These are phyloP conservation scores for Calidris pygmaea DNA, from an alignment of 2,113 vertebrate species.

Conservation along the genomic window DNA sequence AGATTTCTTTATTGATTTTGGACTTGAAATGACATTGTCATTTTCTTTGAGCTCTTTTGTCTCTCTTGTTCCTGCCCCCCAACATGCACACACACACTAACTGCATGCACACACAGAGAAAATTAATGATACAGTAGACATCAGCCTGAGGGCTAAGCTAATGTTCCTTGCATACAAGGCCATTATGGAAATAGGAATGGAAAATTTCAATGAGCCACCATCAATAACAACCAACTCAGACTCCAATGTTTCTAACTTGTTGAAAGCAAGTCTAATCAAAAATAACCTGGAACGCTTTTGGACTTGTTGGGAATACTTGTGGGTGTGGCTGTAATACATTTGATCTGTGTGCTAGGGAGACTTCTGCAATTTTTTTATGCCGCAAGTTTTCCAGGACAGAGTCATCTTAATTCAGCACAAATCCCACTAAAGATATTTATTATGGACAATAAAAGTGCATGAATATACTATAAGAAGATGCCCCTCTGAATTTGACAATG, in stretches of 20 bases:
- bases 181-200: neutral
- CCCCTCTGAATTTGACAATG: neutral
- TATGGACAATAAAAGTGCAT: neutral
- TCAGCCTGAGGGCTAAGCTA: neutral
- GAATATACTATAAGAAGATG: neutral
- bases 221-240: neutral
- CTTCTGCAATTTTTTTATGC: neutral
- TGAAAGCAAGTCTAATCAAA: conserved; percentile 44
- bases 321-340: conserved; percentile 35
- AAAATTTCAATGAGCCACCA: neutral
- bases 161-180: neutral
- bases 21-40: neutral
- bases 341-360: neutral
- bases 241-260: neutral
- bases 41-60: neutral
- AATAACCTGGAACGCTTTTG: conserved; percentile 41
- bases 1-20: neutral
- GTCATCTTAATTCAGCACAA: neutral
- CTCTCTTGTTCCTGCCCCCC: neutral
- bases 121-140: neutral
- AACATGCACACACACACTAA: neutral
- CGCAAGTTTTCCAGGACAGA: neutral
- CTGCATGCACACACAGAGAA: neutral
- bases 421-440: neutral
- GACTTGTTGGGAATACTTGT: conserved; percentile 33